Evolutionary conservation across 2,113 vertebrate species (phyloP).

Genomic region (Tiliqua scincoides): DNA sequence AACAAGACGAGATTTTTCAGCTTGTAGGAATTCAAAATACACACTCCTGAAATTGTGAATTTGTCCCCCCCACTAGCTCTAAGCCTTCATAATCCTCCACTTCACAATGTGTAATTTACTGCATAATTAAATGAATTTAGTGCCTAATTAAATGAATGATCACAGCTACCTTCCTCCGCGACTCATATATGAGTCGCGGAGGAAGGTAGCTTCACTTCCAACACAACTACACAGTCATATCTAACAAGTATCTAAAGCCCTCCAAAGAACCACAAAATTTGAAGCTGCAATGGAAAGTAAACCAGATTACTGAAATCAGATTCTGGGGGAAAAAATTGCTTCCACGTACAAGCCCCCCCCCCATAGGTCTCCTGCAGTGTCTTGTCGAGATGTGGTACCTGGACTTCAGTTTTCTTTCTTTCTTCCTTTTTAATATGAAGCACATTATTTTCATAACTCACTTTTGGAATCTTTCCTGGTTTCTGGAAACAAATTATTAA

Average conservation of each 20-base stretch:
- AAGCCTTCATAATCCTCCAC: background rate
- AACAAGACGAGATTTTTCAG: too few species aligned
- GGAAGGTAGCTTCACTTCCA: background rate
- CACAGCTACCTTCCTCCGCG: too few species aligned
- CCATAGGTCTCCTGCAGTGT: background rate
- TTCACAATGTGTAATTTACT: background rate
- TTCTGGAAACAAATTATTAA: slow-evolving; percentile 79
- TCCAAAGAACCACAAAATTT: slow-evolving; percentile 35
- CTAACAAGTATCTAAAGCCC: background rate
- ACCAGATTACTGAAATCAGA: slow-evolving; percentile 43
- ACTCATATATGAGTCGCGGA: background rate
- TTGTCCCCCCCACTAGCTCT: background rate
- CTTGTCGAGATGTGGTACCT: slow-evolving; percentile 67
- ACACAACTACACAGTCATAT: background rate
- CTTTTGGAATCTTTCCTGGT: slow-evolving; percentile 78
- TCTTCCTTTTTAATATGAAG: slow-evolving; percentile 70
- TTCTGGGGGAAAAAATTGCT: slow-evolving; percentile 50
- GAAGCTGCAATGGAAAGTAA: slow-evolving; percentile 62
- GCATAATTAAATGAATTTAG: background rate
- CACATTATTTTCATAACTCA: slow-evolving; percentile 75
- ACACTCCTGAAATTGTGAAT: background rate
- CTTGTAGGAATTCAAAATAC: background rate
- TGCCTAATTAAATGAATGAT: background rate
- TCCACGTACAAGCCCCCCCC: slow-evolving; percentile 30
- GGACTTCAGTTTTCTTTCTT: slow-evolving; percentile 66